Evolutionary conservation across 2,888 invertebrate genomes (phyloP).

Genomic region (Drosophila seclusa): DNA sequence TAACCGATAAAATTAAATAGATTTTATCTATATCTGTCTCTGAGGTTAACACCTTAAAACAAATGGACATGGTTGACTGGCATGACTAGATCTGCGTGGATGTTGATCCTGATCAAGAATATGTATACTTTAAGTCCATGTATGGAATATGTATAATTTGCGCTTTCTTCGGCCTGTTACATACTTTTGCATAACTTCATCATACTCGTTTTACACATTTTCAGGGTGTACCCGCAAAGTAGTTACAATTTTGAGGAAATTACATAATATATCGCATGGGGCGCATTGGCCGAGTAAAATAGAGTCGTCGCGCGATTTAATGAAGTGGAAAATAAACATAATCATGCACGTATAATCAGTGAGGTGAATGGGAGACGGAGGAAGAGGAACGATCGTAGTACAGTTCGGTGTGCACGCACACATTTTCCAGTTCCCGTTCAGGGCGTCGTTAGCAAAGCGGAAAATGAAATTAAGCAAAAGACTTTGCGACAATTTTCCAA

Average conservation of each 20-base stretch:
- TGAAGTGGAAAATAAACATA: conserved; percentile 78
- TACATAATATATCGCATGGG: conserved; percentile 63
- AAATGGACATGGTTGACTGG: not conserved
- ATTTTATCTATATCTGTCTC: not conserved
- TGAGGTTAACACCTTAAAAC: not conserved
- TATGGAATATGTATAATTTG: not conserved
- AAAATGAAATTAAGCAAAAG: conserved; percentile 69
- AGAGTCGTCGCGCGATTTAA: conserved; percentile 66
- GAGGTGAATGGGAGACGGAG: not conserved
- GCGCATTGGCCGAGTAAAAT: conserved; percentile 43
- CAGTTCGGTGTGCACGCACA: conserved; percentile 8
- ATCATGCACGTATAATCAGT: conserved; percentile 56
- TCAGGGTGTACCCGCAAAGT: conserved; percentile 35
- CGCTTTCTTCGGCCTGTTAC: not conserved
- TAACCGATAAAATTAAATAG: not conserved
- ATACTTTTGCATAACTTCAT: not conserved
- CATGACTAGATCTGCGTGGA: not conserved
- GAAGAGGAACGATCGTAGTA: conserved; percentile 9
- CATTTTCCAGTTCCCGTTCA: conserved; percentile 18
- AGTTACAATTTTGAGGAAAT: conserved; percentile 73
- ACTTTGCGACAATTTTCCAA: conserved; percentile 68
- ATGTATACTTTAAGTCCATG: not conserved
- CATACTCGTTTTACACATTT: not conserved
- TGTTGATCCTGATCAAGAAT: not conserved
- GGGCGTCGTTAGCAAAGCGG: conserved; percentile 62